Percentiles rank a stretch among this genome's conserved stretches.
These are phyloP conservation scores for Urocyon cinereoargenteus DNA, from an alignment of 2,797 vertebrate genomes.

Conservation along the genomic window DNA sequence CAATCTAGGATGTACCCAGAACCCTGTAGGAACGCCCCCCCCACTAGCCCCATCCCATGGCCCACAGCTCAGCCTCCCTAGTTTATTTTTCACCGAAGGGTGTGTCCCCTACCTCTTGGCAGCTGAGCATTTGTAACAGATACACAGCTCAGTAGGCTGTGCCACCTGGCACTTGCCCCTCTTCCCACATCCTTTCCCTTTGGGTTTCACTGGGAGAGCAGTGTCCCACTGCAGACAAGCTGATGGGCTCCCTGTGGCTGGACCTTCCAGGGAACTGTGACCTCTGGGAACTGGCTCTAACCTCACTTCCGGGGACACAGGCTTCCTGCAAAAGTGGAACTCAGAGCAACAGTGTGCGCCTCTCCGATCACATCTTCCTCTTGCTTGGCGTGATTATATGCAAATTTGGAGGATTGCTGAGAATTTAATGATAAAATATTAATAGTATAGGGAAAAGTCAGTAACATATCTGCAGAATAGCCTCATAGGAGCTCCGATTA, in stretches of 20 bases:
- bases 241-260: not conserved
- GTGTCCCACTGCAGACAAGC: fast-evolving
- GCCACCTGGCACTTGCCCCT: not conserved
- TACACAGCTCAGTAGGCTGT: not conserved
- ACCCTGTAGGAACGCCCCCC: not conserved
- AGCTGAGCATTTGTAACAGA: slow-evolving; percentile 41
- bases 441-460: not conserved
- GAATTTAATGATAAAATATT: not conserved
- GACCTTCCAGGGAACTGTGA: not conserved
- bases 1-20: not conserved
- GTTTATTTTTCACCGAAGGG: not conserved
- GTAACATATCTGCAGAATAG: not conserved
- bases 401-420: not conserved
- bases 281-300: not conserved
- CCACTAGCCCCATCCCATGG: not conserved
- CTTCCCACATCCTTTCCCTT: slow-evolving; percentile 26
- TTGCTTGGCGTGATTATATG: not conserved
- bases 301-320: not conserved
- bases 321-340: not conserved
- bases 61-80: not conserved
- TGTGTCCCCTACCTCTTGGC: not conserved
- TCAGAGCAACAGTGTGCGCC: fast-evolving
- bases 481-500: not conserved
- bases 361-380: not conserved
- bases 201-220: not conserved